A percentile compares a stretch with the other conserved stretches of the same genome.
These are phyloP conservation scores for Alethe diademata DNA, from an alignment of 2,113 vertebrate species.

Conservation along the genomic window DNA sequence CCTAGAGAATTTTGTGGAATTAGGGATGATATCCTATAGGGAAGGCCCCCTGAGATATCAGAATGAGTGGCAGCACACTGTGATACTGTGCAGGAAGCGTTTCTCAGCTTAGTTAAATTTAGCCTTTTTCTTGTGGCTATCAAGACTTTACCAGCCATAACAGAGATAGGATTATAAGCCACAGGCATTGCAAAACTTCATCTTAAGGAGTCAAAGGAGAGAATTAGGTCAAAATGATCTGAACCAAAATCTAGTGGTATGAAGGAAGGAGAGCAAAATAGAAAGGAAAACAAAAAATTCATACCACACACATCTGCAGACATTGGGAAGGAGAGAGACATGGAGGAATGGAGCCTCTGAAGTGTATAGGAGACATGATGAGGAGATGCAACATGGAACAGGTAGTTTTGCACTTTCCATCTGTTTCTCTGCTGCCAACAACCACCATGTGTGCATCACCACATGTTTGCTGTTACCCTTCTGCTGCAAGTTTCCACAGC, in stretches of 20 bases:
- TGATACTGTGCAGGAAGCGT: background rate
- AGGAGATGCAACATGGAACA: background rate
- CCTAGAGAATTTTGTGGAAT: background rate
- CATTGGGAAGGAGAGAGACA: background rate
- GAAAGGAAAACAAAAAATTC: background rate
- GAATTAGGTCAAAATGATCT: slow-evolving; percentile 28
- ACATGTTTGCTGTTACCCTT: background rate
- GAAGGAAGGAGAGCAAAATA: background rate
- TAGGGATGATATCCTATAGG: background rate
- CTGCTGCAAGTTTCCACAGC: background rate
- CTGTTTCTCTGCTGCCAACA: background rate
- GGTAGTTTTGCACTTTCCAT: background rate
- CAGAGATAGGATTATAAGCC: slow-evolving; percentile 40
- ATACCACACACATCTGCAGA: background rate
- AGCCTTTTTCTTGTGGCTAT: background rate
- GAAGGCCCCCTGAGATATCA: background rate
- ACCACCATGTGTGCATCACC: background rate
- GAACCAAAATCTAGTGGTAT: background rate
- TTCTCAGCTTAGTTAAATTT: slow-evolving; percentile 17
- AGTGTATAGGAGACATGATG: background rate
- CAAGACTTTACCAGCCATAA: slow-evolving; percentile 32
- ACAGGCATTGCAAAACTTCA: background rate
- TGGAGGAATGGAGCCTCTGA: background rate
- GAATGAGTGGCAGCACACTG: background rate
- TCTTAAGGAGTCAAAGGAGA: slow-evolving; percentile 25